Conservation (phyloP, 1,140 invertebrate genomes). For the Leptopilina boulardi region DNA sequence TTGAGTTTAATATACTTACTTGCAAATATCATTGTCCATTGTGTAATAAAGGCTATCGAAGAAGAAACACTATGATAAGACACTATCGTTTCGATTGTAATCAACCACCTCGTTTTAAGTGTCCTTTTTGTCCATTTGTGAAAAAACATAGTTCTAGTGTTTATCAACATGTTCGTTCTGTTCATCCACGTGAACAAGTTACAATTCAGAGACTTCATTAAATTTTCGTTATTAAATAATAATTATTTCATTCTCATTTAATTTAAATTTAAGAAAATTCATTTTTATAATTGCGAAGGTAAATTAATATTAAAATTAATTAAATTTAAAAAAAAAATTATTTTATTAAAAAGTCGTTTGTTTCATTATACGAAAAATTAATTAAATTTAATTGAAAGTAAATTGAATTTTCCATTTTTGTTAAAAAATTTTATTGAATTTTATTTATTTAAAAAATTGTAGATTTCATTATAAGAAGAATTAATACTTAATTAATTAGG, state of each 20-base stretch:
- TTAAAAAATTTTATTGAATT: too few species aligned
- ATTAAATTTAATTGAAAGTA: too few species aligned
- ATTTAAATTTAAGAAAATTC: not conserved
- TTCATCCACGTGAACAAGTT: slow-evolving; percentile 67
- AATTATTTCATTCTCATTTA: not conserved
- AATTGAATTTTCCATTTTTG: too few species aligned
- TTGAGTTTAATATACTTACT: slow-evolving; percentile 64
- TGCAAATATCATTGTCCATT: slow-evolving; percentile 73
- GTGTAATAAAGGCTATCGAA: slow-evolving; percentile 72
- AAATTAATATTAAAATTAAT: too few species aligned
- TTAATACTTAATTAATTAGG: too few species aligned
- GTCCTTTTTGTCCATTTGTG: slow-evolving; percentile 74
- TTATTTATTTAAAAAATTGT: too few species aligned
- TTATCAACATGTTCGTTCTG: slow-evolving; percentile 68
- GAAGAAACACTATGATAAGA: slow-evolving; percentile 70
- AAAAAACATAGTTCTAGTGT: slow-evolving; percentile 73
- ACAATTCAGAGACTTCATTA: slow-evolving; percentile 68
- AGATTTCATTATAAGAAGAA: too few species aligned
- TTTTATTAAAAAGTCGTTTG: too few species aligned
- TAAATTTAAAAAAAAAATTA: too few species aligned
- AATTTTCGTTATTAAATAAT: too few species aligned
- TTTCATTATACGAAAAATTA: too few species aligned
- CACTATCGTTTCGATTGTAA: slow-evolving; percentile 78
- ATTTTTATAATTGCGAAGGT: too few species aligned
- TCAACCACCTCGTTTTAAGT: slow-evolving; percentile 78